Percentiles rank a stretch among this genome's conserved stretches.
Evolutionary conservation across 2,888 invertebrate genomes (phyloP).

Genomic region (Philhelius pedissequus): DNA sequence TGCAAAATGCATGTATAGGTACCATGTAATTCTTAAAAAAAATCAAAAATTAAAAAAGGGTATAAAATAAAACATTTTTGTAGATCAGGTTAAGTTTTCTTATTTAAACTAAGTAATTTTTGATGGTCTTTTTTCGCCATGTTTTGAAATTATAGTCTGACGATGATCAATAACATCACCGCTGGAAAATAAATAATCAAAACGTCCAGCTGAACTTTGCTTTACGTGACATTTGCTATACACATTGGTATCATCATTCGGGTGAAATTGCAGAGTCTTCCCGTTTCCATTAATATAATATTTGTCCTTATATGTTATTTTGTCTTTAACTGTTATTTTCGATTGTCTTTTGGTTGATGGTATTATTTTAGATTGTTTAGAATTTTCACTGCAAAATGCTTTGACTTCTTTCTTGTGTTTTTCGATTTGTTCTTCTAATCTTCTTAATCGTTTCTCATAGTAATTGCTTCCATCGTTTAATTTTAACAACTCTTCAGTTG

Average conservation of each 20-base stretch:
- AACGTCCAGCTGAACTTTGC: not conserved
- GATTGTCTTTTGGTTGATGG: constrained; percentile 4
- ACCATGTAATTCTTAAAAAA: constrained; percentile 37
- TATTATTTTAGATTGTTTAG: constrained; percentile 15
- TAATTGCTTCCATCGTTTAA: constrained; percentile 68
- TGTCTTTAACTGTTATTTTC: not conserved
- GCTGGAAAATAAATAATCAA: constrained; percentile 16
- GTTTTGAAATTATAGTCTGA: constrained; percentile 14
- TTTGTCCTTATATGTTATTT: constrained; percentile 22
- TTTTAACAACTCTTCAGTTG: not conserved
- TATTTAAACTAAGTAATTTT: constrained; percentile 34
- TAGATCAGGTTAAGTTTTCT: constrained; percentile 16
- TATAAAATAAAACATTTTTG: constrained; percentile 50
- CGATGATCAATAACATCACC: constrained; percentile 14
- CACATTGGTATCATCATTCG: constrained; percentile 6
- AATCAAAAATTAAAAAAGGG: constrained; percentile 21
- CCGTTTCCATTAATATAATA: constrained; percentile 25
- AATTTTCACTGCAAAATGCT: constrained; percentile 71
- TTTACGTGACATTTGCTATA: not conserved
- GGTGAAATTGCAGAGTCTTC: constrained; percentile 4
- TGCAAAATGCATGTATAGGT: not conserved
- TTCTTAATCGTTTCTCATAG: constrained; percentile 72
- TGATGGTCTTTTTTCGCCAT: constrained; percentile 23
- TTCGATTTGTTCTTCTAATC: constrained; percentile 73
- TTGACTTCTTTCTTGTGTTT: constrained; percentile 74